These are phyloP conservation scores for Semaprochilodus insignis DNA, from an alignment of 2,797 vertebrate species.

Conservation along the genomic window DNA sequence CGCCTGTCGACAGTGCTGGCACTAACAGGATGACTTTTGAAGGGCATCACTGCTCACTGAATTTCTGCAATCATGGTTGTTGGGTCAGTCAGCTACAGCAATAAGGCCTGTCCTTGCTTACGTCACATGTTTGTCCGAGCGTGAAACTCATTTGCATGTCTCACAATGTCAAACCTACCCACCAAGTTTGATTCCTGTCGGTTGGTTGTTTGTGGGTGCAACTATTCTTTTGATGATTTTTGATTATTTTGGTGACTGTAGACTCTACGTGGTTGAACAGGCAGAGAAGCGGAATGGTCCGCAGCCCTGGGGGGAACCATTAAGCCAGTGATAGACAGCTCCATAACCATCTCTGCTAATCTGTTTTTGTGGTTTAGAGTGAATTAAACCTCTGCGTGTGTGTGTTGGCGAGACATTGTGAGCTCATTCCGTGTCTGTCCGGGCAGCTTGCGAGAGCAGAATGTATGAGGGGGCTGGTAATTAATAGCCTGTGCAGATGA, in stretches of 20 bases:
- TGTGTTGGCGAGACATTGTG: conserved; percentile 16
- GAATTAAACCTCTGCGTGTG: conserved; percentile 28
- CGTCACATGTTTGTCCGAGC: too few species aligned
- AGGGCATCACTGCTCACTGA: too few species aligned
- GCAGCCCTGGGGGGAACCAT: conserved; percentile 3
- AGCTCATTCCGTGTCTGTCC: conserved; percentile 51
- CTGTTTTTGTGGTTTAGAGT: conserved; percentile 52
- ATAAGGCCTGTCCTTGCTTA: too few species aligned
- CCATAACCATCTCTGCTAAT: conserved; percentile 44
- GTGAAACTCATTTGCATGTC: too few species aligned
- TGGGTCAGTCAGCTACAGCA: too few species aligned
- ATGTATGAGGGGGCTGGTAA: neutral
- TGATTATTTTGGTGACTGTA: neutral
- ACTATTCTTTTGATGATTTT: neutral
- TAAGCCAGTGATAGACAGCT: conserved; percentile 33
- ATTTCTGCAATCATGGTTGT: too few species aligned
- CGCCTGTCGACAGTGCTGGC: too few species aligned
- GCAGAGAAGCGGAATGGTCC: neutral
- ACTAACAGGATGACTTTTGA: too few species aligned
- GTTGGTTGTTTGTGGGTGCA: too few species aligned
- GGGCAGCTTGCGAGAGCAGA: conserved; percentile 58
- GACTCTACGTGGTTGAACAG: neutral
- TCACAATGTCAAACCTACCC: too few species aligned
- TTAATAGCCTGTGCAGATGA: neutral
- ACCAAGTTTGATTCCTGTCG: too few species aligned